Evolutionary conservation across 2,113 vertebrate species (phyloP).

Genomic region (Eulemur macaco): DNA sequence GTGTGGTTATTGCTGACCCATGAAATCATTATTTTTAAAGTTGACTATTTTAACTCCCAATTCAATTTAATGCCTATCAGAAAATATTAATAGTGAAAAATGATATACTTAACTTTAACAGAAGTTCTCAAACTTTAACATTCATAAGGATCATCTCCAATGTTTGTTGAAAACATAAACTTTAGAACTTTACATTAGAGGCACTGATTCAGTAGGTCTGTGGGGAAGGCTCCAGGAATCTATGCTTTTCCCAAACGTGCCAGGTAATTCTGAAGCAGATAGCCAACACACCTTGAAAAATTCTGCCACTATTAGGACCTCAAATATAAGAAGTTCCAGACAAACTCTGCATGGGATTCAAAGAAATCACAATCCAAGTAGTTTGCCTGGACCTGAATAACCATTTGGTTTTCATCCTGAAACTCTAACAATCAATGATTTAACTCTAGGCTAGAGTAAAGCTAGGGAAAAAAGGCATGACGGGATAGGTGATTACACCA

Average conservation of each 20-base stretch:
- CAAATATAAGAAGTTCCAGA: neutral
- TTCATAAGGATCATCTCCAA: neutral
- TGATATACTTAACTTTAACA: neutral
- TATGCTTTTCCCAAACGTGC: neutral
- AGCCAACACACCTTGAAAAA: neutral
- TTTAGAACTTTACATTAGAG: neutral
- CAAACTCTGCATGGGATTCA: neutral
- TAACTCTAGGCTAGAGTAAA: neutral
- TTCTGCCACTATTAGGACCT: neutral
- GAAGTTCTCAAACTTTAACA: neutral
- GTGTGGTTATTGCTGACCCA: neutral
- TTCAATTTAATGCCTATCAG: slow-evolving; percentile 9
- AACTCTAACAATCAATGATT: neutral
- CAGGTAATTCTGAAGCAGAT: neutral
- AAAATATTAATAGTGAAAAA: neutral
- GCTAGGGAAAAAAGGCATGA: neutral
- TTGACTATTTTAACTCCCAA: neutral
- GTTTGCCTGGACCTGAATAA: neutral
- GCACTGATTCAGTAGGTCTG: neutral
- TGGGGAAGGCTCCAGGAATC: neutral
- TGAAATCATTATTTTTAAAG: slow-evolving; percentile 37
- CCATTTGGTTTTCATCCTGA: neutral
- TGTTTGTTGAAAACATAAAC: neutral
- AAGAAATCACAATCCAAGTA: neutral
- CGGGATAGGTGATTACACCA: neutral